A percentile compares a stretch with the other conserved stretches of the same genome.
Evolutionary conservation across 2,797 vertebrate genomes (phyloP).

Genomic region (Phyllotis vaccarum): DNA sequence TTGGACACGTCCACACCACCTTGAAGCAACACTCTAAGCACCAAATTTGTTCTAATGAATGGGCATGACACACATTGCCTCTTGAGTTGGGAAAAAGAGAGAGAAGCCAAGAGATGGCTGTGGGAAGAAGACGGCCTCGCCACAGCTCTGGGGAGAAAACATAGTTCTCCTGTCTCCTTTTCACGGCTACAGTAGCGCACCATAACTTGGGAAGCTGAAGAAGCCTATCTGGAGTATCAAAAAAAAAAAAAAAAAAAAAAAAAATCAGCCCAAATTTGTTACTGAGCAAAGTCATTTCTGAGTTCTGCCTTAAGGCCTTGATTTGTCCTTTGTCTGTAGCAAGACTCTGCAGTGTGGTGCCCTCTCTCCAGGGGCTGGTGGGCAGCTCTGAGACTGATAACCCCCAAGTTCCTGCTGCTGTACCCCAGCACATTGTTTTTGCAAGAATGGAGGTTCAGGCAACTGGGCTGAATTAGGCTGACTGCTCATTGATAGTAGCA

Average conservation of each 20-base stretch:
- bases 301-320: conserved; percentile 21
- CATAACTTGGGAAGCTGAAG: conserved; percentile 74
- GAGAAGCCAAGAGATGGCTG: rapidly evolving
- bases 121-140: not conserved
- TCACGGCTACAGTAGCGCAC: conserved; percentile 76
- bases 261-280: conserved; percentile 82
- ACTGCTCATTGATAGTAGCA: not conserved
- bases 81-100: not conserved
- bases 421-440: not conserved
- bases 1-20: too few relatives aligned
- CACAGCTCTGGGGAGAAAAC: not conserved
- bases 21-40: not conserved
- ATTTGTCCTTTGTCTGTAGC: conserved; percentile 14
- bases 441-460: not conserved
- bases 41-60: not conserved
- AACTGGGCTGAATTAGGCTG: not conserved
- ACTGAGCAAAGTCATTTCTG: conserved; percentile 75
- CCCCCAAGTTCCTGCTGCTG: too few relatives aligned
- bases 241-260: too few relatives aligned
- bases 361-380: not conserved
- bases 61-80: not conserved
- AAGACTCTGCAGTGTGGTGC: not conserved
- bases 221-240: conserved; percentile 69
- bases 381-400: not conserved
- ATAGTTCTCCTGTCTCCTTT: conserved; percentile 35